Evolutionary conservation across 2,888 invertebrate genomes (phyloP).

Genomic region (Rhimphoctona megacephalus): DNA sequence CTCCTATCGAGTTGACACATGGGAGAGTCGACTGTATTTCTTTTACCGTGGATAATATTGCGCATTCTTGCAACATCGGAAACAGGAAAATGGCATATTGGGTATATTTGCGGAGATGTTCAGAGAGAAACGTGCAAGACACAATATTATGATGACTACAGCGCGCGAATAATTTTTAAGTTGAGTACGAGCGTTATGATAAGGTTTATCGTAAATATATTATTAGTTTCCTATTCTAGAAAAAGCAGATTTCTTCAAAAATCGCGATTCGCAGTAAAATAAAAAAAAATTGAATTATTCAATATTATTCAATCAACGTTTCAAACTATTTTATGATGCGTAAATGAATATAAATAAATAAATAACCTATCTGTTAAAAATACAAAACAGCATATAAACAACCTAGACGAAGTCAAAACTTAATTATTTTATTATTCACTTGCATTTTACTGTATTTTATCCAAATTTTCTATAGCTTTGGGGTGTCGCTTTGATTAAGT

Average conservation of each 20-base stretch:
- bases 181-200: neutral
- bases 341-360: neutral
- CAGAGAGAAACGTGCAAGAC: conserved; percentile 6
- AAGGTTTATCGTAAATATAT: conserved; percentile 43
- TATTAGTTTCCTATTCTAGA: neutral
- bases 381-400: neutral
- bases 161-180: neutral
- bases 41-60: conserved; percentile 23
- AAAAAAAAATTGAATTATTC: too few species aligned
- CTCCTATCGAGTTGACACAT: too few species aligned
- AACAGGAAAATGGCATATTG: conserved; percentile 8
- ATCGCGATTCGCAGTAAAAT: too few species aligned
- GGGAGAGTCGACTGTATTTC: too few species aligned
- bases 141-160: neutral
- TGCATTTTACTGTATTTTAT: neutral
- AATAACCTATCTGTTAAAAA: neutral
- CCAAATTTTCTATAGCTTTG: neutral
- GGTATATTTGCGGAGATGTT: conserved; percentile 9
- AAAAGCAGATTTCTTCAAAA: too few species aligned
- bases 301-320: neutral
- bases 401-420: neutral
- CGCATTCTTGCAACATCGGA: conserved; percentile 50
- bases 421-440: neutral
- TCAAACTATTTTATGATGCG: neutral
- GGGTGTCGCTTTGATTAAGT: neutral